Evolutionary conservation across 2,113 vertebrate genomes (phyloP).

Genomic region (Spheniscus mendiculus): DNA sequence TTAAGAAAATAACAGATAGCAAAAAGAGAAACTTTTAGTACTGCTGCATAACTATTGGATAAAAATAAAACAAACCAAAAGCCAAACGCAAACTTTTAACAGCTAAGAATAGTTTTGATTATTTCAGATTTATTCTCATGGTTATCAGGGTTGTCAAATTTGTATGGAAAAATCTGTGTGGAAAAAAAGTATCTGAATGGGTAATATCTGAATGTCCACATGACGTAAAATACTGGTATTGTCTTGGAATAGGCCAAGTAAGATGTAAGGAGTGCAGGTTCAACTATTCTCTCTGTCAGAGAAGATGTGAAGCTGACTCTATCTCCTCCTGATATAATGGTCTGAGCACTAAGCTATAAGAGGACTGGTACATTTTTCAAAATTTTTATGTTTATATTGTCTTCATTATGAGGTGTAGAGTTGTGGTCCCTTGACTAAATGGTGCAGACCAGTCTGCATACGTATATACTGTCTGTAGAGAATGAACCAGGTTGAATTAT

Average conservation of each 20-base stretch:
- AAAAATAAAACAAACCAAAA: neutral
- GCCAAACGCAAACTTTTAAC: neutral
- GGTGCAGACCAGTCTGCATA: neutral
- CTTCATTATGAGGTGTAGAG: neutral
- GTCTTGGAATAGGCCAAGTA: neutral
- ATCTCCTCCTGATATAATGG: neutral
- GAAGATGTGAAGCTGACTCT: neutral
- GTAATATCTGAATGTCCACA: fast-evolving
- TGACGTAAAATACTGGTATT: fast-evolving
- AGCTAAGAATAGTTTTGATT: neutral
- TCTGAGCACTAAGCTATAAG: neutral
- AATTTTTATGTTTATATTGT: neutral
- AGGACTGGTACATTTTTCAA: neutral
- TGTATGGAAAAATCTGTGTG: neutral
- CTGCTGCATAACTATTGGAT: neutral
- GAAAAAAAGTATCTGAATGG: fast-evolving
- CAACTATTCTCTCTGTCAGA: neutral
- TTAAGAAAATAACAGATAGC: neutral
- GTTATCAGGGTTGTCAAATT: neutral
- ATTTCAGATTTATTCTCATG: neutral
- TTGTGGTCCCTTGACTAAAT: neutral
- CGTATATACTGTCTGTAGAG: neutral
- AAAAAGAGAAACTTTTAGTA: neutral
- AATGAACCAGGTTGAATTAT: neutral
- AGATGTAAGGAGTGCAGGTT: neutral